Conservation (phyloP, 2,113 vertebrate species). For the Tetrax tetrax region DNA sequence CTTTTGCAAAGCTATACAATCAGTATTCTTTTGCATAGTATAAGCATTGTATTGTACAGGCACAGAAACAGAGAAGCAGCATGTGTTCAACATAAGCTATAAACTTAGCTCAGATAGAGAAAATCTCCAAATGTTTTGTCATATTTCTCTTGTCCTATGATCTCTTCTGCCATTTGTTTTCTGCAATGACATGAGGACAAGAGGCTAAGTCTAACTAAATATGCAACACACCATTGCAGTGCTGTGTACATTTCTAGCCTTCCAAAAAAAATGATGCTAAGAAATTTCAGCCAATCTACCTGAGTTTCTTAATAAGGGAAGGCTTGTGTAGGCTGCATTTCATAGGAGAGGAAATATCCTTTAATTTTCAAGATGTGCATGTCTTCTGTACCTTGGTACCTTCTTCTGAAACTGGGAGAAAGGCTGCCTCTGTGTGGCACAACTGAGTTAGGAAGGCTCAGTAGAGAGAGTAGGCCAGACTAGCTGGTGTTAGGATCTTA, state of each 20-base stretch:
- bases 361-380: neutral
- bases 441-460: neutral
- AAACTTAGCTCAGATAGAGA: neutral
- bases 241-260: neutral
- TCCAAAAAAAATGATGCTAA: neutral
- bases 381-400: neutral
- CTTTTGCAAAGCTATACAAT: neutral
- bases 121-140: neutral
- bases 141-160: neutral
- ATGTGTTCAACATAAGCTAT: neutral
- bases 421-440: constrained; percentile 40
- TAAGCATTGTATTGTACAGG: neutral
- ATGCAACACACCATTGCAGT: neutral
- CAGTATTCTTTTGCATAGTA: neutral
- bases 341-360: neutral
- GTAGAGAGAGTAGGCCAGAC: neutral
- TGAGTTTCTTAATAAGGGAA: neutral
- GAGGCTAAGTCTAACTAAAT: neutral
- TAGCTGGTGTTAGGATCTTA: neutral
- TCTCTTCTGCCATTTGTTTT: neutral
- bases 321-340: neutral
- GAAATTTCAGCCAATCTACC: neutral
- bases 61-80: neutral
- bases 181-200: neutral
- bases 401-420: neutral